Conservation (phyloP, 2,888 invertebrate species). For the Machimus atricapillus region DNA sequence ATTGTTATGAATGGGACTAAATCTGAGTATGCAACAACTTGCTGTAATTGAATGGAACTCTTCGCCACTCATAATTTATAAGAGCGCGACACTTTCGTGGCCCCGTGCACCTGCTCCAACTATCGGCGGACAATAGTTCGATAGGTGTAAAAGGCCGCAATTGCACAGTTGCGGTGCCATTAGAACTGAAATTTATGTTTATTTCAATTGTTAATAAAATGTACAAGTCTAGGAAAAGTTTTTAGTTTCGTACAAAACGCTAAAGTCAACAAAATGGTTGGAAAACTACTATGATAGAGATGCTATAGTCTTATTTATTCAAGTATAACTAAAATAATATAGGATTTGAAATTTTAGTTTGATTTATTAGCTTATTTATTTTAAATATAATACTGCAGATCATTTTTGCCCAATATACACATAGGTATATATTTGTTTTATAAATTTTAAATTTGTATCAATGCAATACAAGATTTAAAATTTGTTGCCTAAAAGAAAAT, state of each 20-base stretch:
- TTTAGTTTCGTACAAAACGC: neutral
- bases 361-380: too few relatives aligned
- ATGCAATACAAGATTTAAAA: neutral
- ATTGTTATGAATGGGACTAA: slow-evolving; percentile 45
- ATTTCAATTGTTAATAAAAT: neutral
- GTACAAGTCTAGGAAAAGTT: neutral
- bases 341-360: too few relatives aligned
- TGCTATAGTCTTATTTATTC: too few relatives aligned
- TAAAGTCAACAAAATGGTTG: neutral
- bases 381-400: too few relatives aligned
- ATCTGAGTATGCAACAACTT: slow-evolving; percentile 43
- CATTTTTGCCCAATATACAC: too few relatives aligned
- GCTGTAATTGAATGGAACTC: slow-evolving; percentile 45
- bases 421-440: too few relatives aligned
- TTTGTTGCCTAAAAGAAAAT: neutral
- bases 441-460: neutral
- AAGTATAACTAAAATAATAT: too few relatives aligned
- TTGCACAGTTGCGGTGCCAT: neutral
- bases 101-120: neutral
- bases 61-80: slow-evolving; percentile 38
- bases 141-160: neutral
- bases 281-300: too few relatives aligned
- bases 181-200: neutral
- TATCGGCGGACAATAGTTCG: neutral
- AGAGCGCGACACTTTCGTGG: slow-evolving; percentile 38